phyloP scores from a whole-genome alignment of 2,113 vertebrate genomes.

The Ranitomeya variabilis region DNA sequence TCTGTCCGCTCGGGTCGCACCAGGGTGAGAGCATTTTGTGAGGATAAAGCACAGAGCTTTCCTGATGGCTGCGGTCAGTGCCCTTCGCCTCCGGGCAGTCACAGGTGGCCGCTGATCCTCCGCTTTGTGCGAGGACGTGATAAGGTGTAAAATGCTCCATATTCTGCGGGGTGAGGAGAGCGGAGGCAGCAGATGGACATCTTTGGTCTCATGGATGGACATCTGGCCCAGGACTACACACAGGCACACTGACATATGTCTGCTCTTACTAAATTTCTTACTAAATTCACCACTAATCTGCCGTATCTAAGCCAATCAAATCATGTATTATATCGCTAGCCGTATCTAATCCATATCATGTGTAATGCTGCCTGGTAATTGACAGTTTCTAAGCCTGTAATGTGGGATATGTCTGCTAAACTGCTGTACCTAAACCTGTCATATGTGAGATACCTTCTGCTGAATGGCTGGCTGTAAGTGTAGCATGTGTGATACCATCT shows the following conservation, averaged over 20 bases:
- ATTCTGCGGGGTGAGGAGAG: not conserved
- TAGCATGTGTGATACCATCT: not conserved
- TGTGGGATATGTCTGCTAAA: too few species aligned
- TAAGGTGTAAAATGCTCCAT: not conserved
- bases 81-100: not conserved
- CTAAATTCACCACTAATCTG: too few species aligned
- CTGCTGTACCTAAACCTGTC: too few species aligned
- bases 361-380: too few species aligned
- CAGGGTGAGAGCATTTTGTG: not conserved
- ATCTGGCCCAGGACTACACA: not conserved
- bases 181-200: not conserved
- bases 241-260: not conserved
- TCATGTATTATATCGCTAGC: too few species aligned
- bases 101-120: not conserved
- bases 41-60: not conserved
- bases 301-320: too few species aligned
- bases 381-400: too few species aligned
- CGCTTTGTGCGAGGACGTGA: not conserved
- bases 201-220: not conserved
- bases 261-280: too few species aligned
- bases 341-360: too few species aligned
- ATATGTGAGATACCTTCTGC: too few species aligned
- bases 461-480: too few species aligned
- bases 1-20: not conserved
- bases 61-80: not conserved